Evolutionary conservation across 2,888 invertebrate genomes (phyloP), one percentile per base, ranked within the genome.

Genomic region (Drosophila colorata): DNA sequence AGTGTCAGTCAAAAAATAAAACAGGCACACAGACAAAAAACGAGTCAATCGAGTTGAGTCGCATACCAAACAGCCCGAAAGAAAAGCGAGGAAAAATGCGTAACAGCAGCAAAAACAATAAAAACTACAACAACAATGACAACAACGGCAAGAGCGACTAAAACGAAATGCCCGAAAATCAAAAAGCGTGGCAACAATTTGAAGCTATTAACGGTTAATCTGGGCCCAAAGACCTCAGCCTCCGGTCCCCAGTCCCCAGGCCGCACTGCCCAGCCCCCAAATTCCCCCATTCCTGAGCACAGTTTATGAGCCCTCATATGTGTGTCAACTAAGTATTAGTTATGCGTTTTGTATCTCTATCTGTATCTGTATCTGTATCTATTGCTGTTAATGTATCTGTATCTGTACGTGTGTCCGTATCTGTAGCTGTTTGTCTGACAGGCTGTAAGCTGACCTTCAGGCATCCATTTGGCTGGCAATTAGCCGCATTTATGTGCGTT

Each of bases 161-260:
- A 25, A 69, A 68, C 28, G 18, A 78, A 80, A 80, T 69, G 68
- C 18, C 80, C 57, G 53, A 78, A 83, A 83, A 74, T 79, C 83
- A 77, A 86, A 83, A 80, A 84, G 87, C 87, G 84, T 83, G 83
- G 77, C 77, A 80, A 66, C 59, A 64, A 70, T 74, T 87, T 70
- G 11, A 69, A 67, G 79, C 84, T 69, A 83, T 83, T 87, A 83
- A 83, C 87, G 67, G 84, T 81, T 84, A 79, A 87, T 84, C 84
- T 83, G 74, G 67, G 56, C 64, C 66, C 28, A 25, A 25, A 25
- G 25, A 25, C 25, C 25, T 7, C 25, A 28, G 28, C 28, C 9
- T 28, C 28, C 9, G 9, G 7, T 8, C 25, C 7, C 25, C 25
- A 25, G 3, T 20, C 4, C 20, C 48, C 56, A 55, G 55, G 48